These are phyloP conservation scores for Atractosteus spatula DNA, from an alignment of 2,113 vertebrate species.

Conservation along the genomic window DNA sequence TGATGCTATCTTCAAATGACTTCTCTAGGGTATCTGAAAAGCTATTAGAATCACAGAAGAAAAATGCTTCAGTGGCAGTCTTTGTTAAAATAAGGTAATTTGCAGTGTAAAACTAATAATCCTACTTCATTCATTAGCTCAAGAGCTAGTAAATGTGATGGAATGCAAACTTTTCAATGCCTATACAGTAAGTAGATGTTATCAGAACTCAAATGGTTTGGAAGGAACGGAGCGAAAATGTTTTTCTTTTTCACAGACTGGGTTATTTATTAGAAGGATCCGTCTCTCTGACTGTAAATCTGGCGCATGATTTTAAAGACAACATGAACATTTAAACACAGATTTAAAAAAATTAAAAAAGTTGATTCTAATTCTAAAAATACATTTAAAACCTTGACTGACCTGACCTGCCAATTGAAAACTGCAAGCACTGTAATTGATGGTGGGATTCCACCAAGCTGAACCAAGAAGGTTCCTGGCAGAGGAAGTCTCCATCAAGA, in stretches of 20 bases:
- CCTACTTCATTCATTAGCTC: slow-evolving; percentile 5
- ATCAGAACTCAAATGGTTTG: slow-evolving; percentile 14
- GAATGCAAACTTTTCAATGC: slow-evolving; percentile 19
- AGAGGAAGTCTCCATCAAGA: too few relatives aligned
- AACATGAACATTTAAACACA: too few relatives aligned
- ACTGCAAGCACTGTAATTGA: too few relatives aligned
- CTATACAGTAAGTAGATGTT: slow-evolving; percentile 3
- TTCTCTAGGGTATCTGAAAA: background rate
- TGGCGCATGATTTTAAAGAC: too few relatives aligned
- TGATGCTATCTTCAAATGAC: slow-evolving; percentile 17
- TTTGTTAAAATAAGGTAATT: slow-evolving; percentile 18
- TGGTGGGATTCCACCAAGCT: too few relatives aligned
- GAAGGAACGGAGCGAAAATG: background rate
- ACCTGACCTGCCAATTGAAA: too few relatives aligned
- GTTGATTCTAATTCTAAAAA: too few relatives aligned
- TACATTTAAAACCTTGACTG: too few relatives aligned
- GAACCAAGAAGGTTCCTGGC: too few relatives aligned
- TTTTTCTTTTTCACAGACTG: background rate
- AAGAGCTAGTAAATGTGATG: slow-evolving; percentile 10
- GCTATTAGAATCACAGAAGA: slow-evolving; percentile 4
- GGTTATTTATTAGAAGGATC: background rate
- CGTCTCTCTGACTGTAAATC: too few relatives aligned
- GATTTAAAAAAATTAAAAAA: too few relatives aligned
- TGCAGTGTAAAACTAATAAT: slow-evolving; percentile 17
- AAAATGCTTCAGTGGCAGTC: slow-evolving; percentile 15